Percentiles rank a stretch among this genome's conserved stretches.
Evolutionary conservation across 2,797 vertebrate species (phyloP).

Genomic region (Galagoides demidoff): DNA sequence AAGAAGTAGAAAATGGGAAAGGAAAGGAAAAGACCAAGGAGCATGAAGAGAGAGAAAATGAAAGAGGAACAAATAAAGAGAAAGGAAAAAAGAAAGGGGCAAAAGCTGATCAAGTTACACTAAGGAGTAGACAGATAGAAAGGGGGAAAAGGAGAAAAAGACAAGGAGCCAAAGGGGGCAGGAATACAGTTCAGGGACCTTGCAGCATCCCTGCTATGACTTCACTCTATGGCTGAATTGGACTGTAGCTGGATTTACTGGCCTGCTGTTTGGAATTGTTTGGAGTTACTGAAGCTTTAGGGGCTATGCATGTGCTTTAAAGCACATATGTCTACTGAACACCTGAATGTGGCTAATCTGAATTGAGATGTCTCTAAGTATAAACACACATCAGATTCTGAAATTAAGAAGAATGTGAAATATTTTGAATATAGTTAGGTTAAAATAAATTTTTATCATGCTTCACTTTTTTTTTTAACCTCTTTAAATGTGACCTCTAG

Average conservation of each 20-base stretch:
- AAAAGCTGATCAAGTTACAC: background rate
- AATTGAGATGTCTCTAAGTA: background rate
- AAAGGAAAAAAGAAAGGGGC: background rate
- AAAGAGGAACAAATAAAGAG: background rate
- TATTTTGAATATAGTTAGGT: slow-evolving; percentile 17
- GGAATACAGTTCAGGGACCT: background rate
- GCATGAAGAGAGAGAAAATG: background rate
- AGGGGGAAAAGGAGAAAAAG: background rate
- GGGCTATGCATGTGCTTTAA: background rate
- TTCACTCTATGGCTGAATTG: background rate
- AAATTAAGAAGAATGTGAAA: background rate
- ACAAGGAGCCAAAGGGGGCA: background rate
- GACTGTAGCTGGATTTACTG: background rate
- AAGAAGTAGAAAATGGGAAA: background rate
- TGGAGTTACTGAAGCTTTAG: background rate
- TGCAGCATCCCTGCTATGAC: background rate
- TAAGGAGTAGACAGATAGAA: background rate
- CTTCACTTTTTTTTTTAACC: slow-evolving; percentile 34
- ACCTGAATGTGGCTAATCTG: background rate
- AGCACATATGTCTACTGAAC: background rate
- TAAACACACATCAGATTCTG: background rate
- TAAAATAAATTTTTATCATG: slow-evolving; percentile 43
- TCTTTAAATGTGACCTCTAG: slow-evolving; percentile 40
- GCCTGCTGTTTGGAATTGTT: background rate
- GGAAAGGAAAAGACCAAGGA: background rate